Percentiles rank a stretch among this genome's conserved stretches.
These are phyloP conservation scores for Cerceris rybyensis DNA, from an alignment of 2,888 invertebrate genomes.

Conservation along the genomic window DNA sequence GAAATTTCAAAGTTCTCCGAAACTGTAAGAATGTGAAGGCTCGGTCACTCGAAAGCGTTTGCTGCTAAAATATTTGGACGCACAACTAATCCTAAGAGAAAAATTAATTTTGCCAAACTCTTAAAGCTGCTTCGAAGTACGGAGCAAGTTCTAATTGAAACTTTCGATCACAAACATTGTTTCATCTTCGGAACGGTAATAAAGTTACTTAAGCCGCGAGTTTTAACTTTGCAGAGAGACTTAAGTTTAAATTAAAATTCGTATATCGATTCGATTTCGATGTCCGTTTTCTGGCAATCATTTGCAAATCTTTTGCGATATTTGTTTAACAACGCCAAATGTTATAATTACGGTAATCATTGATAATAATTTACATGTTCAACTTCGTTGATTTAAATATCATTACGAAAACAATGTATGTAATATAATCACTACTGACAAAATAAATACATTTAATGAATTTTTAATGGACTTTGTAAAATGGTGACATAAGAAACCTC, in stretches of 20 bases:
- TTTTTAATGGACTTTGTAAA: too few species aligned
- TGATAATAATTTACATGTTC: background rate
- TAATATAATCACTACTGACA: too few species aligned
- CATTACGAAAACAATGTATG: too few species aligned
- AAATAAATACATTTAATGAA: too few species aligned
- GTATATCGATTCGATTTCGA: constrained; percentile 23
- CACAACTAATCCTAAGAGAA: constrained; percentile 43
- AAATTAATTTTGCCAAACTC: constrained; percentile 45
- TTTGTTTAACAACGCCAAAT: background rate
- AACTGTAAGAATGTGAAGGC: background rate
- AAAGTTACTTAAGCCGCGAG: constrained; percentile 56
- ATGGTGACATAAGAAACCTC: too few species aligned
- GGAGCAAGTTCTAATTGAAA: constrained; percentile 54
- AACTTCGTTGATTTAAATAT: too few species aligned
- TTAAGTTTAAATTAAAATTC: constrained; percentile 54
- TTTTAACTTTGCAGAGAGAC: constrained; percentile 50
- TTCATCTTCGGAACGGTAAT: constrained; percentile 54
- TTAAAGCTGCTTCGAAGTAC: constrained; percentile 47
- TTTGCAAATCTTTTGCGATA: background rate
- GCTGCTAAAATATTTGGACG: constrained; percentile 34
- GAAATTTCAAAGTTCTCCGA: background rate
- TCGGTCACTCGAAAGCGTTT: background rate
- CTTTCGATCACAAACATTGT: constrained; percentile 59
- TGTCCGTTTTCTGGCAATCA: constrained; percentile 6
- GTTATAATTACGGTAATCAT: background rate